Evolutionary conservation across 2,888 invertebrate genomes (phyloP), one percentile per base, ranked within the genome.

Genomic region (Neoitamus cyanurus): DNA sequence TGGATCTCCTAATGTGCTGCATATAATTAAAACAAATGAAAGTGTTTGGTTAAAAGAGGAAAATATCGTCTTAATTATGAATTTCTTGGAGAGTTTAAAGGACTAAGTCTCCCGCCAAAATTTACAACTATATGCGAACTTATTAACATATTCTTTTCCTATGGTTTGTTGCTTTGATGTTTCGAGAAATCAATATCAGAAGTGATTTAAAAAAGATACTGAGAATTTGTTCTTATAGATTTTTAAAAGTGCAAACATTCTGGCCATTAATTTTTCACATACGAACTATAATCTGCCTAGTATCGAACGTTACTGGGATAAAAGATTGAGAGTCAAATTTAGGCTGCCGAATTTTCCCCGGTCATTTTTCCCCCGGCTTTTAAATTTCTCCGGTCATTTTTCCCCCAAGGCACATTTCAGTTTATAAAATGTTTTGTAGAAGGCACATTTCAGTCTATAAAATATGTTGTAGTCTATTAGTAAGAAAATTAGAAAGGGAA

Each of bases 261-360:
- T 30, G 78, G 46, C 30, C 78, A 78, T 78, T 78, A 46, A 78
- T 78, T 78, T 46, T 78, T 48, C 46, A 78, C 42, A 78, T 78
- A 46, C 30, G 28, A 78, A 46, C 46, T 46, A 78, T 78, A 78
- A 78, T 78, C 46, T 78, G 78, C 42, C 75, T 42, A 78, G 25
- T 46, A 78, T 78, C 48, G 11, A 42, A 78, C 28, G 46, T 48
- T 78, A 78, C 46, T 78, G 48, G 46, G 46, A 78, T 46, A 48
- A 78, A 78, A 78, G 78, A n/a, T n/a, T n/a, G n/a, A n/a, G n/a
- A n/a, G n/a, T n/a, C n/a, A n/a, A n/a, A n/a, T n/a, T n/a, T n/a
- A n/a, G n/a, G n/a, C n/a, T n/a, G n/a, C n/a, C n/a, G n/a, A n/a
- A n/a, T n/a, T n/a, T n/a, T n/a, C n/a, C n/a, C n/a, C n/a, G n/a